A percentile compares a stretch with the other conserved stretches of the same genome.
Evolutionary conservation across 2,113 vertebrate genomes (phyloP).

Genomic region (Pseudopodoces humilis): DNA sequence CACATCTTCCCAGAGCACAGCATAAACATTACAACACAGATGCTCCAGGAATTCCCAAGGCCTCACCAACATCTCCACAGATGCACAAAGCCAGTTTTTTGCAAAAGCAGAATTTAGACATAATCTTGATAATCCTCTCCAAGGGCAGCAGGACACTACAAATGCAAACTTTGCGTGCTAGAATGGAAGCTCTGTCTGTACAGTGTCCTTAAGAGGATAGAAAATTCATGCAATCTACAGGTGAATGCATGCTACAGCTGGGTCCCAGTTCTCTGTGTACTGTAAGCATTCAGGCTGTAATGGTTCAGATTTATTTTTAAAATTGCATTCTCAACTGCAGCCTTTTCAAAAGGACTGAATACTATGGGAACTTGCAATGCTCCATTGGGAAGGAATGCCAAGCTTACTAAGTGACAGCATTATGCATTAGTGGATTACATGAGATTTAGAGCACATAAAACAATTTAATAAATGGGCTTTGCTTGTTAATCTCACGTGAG

Average conservation of each 20-base stretch:
- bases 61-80: neutral
- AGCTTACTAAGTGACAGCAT: constrained; percentile 1
- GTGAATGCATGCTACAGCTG: neutral
- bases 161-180: neutral
- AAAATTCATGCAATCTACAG: neutral
- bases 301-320: neutral
- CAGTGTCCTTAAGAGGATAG: neutral
- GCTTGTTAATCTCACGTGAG: constrained; percentile 32
- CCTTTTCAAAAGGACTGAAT: neutral
- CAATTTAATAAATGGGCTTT: constrained; percentile 56
- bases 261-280: neutral
- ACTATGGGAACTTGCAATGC: neutral
- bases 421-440: constrained; percentile 41
- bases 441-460: constrained; percentile 43
- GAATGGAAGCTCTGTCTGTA: neutral
- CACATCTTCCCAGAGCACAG: neutral
- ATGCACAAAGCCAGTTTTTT: neutral
- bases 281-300: neutral
- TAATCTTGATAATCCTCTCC: neutral
- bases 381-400: neutral
- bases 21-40: neutral
- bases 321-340: neutral
- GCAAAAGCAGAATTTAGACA: neutral
- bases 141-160: neutral
- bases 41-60: neutral